These are phyloP conservation scores for Anniella stebbinsi DNA, from an alignment of 2,797 vertebrate genomes.

Conservation along the genomic window DNA sequence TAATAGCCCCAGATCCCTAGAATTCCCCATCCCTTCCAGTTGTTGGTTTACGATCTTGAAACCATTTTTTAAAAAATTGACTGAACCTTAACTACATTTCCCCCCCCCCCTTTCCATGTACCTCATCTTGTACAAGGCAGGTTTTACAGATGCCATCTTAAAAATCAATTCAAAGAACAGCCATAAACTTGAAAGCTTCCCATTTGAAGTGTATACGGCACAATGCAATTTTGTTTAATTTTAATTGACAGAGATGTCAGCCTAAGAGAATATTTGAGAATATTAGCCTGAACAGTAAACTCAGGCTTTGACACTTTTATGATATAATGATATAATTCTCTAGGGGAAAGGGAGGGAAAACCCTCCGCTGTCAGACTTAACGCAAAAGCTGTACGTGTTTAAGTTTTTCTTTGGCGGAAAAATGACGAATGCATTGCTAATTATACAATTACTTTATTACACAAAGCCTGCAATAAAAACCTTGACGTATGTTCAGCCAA, in stretches of 20 bases:
- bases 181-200: constrained; percentile 82
- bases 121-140: constrained; percentile 79
- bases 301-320: constrained; percentile 85
- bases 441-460: constrained; percentile 82
- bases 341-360: constrained; percentile 49
- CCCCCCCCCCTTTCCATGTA: constrained; percentile 48
- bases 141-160: constrained; percentile 84
- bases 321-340: constrained; percentile 85
- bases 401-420: constrained; percentile 70
- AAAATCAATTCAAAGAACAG: constrained; percentile 83
- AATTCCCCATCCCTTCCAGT: constrained; percentile 72
- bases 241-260: constrained; percentile 87
- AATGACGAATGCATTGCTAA: constrained; percentile 83
- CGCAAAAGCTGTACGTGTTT: constrained; percentile 79
- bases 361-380: constrained; percentile 79
- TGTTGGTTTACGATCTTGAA: constrained; percentile 83
- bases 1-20: constrained; percentile 72
- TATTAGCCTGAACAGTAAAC: constrained; percentile 86
- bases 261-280: constrained; percentile 85
- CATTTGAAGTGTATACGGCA: constrained; percentile 79
- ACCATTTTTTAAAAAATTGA: constrained; percentile 81
- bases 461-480: constrained; percentile 74
- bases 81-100: constrained; percentile 82
- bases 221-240: constrained; percentile 86
- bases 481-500: constrained; percentile 67